These are phyloP conservation scores for Camarhynchus parvulus DNA, from an alignment of 2,113 vertebrate genomes.

Conservation along the genomic window DNA sequence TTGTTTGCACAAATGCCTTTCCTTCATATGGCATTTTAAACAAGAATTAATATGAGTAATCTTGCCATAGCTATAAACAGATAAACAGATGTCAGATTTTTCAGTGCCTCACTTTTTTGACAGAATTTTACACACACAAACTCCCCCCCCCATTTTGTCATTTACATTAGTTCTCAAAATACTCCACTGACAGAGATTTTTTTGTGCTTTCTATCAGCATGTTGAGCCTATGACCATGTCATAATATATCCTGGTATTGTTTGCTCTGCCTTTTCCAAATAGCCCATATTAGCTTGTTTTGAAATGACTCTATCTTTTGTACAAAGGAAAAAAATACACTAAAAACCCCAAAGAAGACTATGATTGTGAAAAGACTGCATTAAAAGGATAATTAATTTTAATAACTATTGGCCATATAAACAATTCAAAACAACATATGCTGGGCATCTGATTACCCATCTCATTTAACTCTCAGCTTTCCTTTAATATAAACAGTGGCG, in stretches of 20 bases:
- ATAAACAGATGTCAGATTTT: conserved; percentile 88
- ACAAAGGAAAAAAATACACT: not conserved
- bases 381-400: conserved; percentile 77
- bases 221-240: conserved; percentile 38
- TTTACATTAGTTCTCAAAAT: conserved; percentile 66
- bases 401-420: conserved; percentile 79
- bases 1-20: conserved; percentile 88
- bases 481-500: conserved; percentile 69
- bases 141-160: not conserved
- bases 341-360: not conserved
- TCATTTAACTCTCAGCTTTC: conserved; percentile 80
- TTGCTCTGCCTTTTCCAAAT: conserved; percentile 23
- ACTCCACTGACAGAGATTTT: conserved; percentile 39
- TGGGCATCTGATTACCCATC: conserved; percentile 75
- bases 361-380: conserved; percentile 65
- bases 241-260: conserved; percentile 22
- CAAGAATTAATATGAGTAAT: conserved; percentile 87
- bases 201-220: conserved; percentile 28
- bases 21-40: conserved; percentile 89
- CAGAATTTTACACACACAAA: conserved; percentile 75
- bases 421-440: conserved; percentile 81
- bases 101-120: conserved; percentile 76
- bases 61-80: conserved; percentile 88
- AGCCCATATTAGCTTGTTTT: not conserved
- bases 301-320: not conserved